Conservation (phyloP, 2,113 vertebrate genomes). For the Verasper variegatus region DNA sequence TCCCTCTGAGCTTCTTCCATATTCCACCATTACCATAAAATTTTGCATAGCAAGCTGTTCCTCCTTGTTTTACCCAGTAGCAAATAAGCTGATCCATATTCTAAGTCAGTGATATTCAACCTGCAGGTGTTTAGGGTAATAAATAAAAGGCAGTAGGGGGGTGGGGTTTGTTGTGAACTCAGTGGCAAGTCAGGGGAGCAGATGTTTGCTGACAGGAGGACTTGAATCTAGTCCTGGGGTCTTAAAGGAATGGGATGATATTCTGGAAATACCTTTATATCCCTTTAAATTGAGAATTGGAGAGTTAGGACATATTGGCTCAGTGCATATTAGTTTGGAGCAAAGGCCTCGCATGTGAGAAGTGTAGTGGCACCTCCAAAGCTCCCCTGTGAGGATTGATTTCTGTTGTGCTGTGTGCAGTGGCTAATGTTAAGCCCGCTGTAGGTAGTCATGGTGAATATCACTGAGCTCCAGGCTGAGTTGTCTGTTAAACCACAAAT, state of each 20-base stretch:
- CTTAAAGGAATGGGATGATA: not conserved
- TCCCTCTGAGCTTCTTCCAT: constrained; percentile 14
- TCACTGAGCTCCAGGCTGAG: not conserved
- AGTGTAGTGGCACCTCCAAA: not conserved
- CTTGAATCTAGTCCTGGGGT: not conserved
- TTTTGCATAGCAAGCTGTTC: constrained; percentile 19
- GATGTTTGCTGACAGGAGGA: not conserved
- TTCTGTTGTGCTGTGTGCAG: not conserved
- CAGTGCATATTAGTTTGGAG: not conserved
- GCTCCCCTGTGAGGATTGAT: not conserved
- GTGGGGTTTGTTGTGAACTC: not conserved
- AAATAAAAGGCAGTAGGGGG: constrained; percentile 26
- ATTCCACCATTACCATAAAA: not conserved
- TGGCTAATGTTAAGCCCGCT: not conserved
- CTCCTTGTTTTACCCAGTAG: not conserved
- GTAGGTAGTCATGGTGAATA: not conserved
- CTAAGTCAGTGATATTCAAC: not conserved
- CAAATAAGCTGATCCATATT: constrained; percentile 18
- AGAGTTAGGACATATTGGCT: not conserved
- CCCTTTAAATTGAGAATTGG: not conserved
- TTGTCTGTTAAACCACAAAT: not conserved
- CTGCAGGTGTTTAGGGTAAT: constrained; percentile 34
- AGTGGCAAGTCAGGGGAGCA: not conserved
- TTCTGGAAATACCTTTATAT: not conserved
- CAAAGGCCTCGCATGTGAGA: not conserved